Evolutionary conservation across 2,797 vertebrate genomes (phyloP), one percentile per base, ranked within the genome.

Genomic region (Fistularia commersonii): DNA sequence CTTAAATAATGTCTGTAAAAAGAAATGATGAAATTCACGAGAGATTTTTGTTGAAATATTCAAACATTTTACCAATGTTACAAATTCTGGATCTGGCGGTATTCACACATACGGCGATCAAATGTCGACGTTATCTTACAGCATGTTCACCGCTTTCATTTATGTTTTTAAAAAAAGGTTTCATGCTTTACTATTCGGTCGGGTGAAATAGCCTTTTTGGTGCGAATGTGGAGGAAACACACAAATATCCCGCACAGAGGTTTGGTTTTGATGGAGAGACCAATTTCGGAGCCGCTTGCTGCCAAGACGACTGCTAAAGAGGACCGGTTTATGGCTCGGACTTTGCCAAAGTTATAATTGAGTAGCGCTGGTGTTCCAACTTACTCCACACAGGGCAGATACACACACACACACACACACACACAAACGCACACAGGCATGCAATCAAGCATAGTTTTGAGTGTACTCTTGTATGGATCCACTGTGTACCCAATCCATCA

Each of bases 281-380:
- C 31, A 13, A 65, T 80, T 77, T 74, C 61, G 63, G 51, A 15
- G 35, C 54, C 54, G 43, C 58, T 62, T 57, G 41, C 58, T 79
- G 76, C 84, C 80, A 83, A 72, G 52, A 57, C 64, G 67, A 57
- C 69, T 82, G 81, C 86, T 84, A 80, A 72, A 79, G 80, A 47
- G 75, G 77, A 69, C 59, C 74, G 69, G 79, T 79, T 86, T 83
- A 70, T 72, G 50, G 62, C 64, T 43, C 66, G 46, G 59, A 53
- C 60, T 7, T 54, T 83, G 83, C 86, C 85, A 88, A 54, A 67
- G 65, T 80, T 83, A 78, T 82, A 88, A 88, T 75, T 76, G 76
- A 87, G 64, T 51, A 50, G 66, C 61, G 64, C 57, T 71, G 76
- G 69, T 69, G 73, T 77, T 69, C 74, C 66, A 40, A 60, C 64